Percentiles rank a stretch among this genome's conserved stretches.
phyloP scores from a whole-genome alignment of 2,113 vertebrate species.

The Podarcis cretensis region DNA sequence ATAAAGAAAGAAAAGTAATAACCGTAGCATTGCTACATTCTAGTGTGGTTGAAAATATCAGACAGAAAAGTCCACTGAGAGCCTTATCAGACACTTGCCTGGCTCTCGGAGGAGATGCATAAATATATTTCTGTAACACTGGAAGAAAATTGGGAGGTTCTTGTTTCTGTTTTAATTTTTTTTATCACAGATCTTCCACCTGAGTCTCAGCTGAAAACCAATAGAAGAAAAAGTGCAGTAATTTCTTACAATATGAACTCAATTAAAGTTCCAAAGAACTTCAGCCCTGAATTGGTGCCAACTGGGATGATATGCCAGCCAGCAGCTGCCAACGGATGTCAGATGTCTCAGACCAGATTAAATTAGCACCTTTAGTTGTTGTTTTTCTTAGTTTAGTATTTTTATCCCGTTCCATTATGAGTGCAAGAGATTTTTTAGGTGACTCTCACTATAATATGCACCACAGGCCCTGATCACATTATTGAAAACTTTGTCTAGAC shows the following conservation, averaged over 20 bases:
- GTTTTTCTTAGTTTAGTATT: constrained; percentile 41
- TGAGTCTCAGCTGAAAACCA: constrained; percentile 4
- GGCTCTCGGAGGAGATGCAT: neutral
- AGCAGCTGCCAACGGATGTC: constrained; percentile 34
- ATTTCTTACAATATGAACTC: constrained; percentile 7
- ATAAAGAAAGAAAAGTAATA: constrained; percentile 34
- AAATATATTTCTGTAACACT: constrained; percentile 18
- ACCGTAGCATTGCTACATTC: constrained; percentile 7
- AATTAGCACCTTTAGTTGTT: constrained; percentile 39
- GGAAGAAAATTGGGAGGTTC: neutral
- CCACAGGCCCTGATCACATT: neutral
- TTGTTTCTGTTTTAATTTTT: constrained; percentile 36
- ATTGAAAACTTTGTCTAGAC: neutral
- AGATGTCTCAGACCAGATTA: constrained; percentile 49
- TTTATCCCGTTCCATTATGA: constrained; percentile 14
- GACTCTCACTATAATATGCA: neutral
- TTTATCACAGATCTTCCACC: constrained; percentile 1
- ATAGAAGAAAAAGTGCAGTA: neutral
- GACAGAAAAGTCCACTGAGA: neutral
- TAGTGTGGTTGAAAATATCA: constrained; percentile 5
- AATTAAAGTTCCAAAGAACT: constrained; percentile 45
- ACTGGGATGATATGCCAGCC: constrained; percentile 22
- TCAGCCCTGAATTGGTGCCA: neutral
- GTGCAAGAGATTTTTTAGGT: neutral
- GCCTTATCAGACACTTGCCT: constrained; percentile 34